Evolutionary conservation across 2,113 vertebrate genomes (phyloP).

Genomic region (Reinhardtius hippoglossoides): DNA sequence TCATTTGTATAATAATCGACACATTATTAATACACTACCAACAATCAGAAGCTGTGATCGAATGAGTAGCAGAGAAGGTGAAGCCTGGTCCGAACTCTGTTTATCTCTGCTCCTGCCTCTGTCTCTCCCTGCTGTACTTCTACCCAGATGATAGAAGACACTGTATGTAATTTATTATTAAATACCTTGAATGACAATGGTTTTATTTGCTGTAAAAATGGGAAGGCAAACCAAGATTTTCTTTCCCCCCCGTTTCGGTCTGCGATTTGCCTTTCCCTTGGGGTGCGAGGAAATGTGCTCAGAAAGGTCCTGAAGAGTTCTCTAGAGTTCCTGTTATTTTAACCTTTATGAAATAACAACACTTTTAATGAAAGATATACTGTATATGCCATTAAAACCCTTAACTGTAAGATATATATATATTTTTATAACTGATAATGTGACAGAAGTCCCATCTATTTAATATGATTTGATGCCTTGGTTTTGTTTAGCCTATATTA

Average conservation of each 20-base stretch:
- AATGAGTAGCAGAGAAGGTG: slow-evolving; percentile 15
- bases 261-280: slow-evolving; percentile 59
- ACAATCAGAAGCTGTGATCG: slow-evolving; percentile 6
- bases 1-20: slow-evolving; percentile 31
- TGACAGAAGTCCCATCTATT: slow-evolving; percentile 71
- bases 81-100: slow-evolving; percentile 55
- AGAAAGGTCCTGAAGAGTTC: slow-evolving; percentile 45
- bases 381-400: slow-evolving; percentile 76
- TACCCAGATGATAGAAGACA: slow-evolving; percentile 68
- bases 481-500: slow-evolving; percentile 54
- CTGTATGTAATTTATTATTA: slow-evolving; percentile 81
- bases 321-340: slow-evolving; percentile 64
- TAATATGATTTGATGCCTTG: slow-evolving; percentile 72
- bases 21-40: slow-evolving; percentile 42
- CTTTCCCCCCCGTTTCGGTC: slow-evolving; percentile 30
- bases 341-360: slow-evolving; percentile 58
- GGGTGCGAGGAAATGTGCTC: slow-evolving; percentile 43
- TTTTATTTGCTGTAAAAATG: slow-evolving; percentile 71
- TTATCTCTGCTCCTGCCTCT: slow-evolving; percentile 45
- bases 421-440: slow-evolving; percentile 86
- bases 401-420: slow-evolving; percentile 82
- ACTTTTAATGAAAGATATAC: slow-evolving; percentile 73
- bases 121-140: slow-evolving; percentile 72
- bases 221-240: slow-evolving; percentile 62
- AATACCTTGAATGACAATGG: slow-evolving; percentile 75